A percentile compares a stretch with the other conserved stretches of the same genome.
Conservation (phyloP, 2,797 vertebrate species). For the Coreius guichenoti region DNA sequence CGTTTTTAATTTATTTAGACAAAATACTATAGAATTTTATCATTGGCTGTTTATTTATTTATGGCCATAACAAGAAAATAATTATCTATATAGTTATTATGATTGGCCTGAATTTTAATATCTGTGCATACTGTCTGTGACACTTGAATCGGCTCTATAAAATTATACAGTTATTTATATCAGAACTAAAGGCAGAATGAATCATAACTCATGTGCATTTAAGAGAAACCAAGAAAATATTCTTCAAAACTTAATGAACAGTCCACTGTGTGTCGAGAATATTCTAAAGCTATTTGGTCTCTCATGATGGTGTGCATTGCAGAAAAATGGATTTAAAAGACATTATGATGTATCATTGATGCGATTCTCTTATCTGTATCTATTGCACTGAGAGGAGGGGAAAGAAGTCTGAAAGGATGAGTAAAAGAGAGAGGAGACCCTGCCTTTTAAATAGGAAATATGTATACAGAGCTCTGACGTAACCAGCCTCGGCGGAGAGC, state of each 20-base stretch:
- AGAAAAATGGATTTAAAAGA: conserved; percentile 44
- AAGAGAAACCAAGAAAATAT: not conserved
- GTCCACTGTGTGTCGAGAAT: not conserved
- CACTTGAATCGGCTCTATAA: no score
- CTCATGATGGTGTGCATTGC: not conserved
- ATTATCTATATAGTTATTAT: not conserved
- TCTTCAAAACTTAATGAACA: not conserved
- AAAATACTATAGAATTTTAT: not conserved
- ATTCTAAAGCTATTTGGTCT: not conserved
- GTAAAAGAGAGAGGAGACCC: conserved; percentile 60
- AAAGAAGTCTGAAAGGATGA: conserved; percentile 59
- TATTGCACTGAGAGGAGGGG: conserved; percentile 41
- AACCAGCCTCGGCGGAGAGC: conserved; percentile 48
- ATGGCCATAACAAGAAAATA: conserved; percentile 29
- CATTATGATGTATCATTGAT: conserved; percentile 21
- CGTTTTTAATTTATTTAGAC: not conserved
- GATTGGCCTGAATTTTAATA: not conserved
- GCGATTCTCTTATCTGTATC: conserved; percentile 18
- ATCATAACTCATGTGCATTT: not conserved
- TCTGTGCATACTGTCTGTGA: not conserved
- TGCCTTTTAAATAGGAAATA: conserved; percentile 66
- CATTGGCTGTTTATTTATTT: not conserved
- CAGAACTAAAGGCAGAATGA: not conserved
- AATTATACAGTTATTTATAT: not conserved
- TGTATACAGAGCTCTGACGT: conserved; percentile 59